Evolutionary conservation across 1,140 invertebrate genomes (phyloP).

Genomic region (Homalodisca vitripennis): DNA sequence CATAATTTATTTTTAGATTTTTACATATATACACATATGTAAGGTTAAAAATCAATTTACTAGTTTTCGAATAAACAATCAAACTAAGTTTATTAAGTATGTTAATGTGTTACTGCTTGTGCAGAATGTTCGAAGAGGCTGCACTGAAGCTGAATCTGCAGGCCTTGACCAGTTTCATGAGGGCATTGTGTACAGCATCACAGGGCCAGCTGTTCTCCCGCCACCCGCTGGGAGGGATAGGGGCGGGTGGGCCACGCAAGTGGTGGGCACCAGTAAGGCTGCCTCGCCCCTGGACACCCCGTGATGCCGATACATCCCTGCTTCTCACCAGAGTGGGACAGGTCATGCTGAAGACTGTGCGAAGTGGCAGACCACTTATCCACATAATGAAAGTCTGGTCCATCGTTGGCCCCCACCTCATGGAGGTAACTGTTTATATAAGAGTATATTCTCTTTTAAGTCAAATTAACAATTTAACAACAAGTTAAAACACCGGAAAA

Average conservation of each 20-base stretch:
- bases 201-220: constrained; percentile 68
- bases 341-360: constrained; percentile 81
- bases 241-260: constrained; percentile 29
- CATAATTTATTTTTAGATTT: too few species aligned
- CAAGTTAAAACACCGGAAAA: too few species aligned
- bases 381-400: constrained; percentile 89
- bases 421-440: too few species aligned
- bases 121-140: constrained; percentile 77
- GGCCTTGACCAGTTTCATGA: constrained; percentile 77
- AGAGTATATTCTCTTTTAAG: too few species aligned
- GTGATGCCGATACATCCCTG: constrained; percentile 31
- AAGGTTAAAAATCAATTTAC: too few species aligned
- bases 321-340: constrained; percentile 80
- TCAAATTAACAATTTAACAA: too few species aligned
- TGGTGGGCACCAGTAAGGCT: constrained; percentile 26
- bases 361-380: constrained; percentile 81
- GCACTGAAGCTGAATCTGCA: constrained; percentile 83
- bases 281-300: constrained; percentile 20
- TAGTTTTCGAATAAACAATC: too few species aligned
- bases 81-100: too few species aligned
- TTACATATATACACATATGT: too few species aligned
- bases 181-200: constrained; percentile 76
- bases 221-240: constrained; percentile 2
- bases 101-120: too few species aligned
- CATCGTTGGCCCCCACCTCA: constrained; percentile 85